phyloP scores from a whole-genome alignment of 2,888 invertebrate species.

The Tipula vernalis region DNA sequence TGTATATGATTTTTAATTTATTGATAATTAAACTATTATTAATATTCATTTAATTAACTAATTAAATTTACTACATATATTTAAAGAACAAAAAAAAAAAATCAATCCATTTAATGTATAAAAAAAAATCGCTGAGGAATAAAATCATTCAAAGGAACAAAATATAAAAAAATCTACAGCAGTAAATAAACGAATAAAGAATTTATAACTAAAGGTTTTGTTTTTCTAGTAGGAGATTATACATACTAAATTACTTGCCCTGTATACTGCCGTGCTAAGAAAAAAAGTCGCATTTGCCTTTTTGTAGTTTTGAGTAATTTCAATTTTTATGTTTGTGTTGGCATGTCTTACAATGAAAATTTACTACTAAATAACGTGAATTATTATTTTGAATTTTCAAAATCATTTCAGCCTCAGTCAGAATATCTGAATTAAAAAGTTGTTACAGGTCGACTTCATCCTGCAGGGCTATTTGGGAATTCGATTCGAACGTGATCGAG shows the following conservation, averaged over 20 bases:
- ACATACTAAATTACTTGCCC: background rate
- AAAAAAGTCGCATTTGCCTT: too few species aligned
- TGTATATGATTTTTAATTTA: background rate
- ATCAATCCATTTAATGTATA: background rate
- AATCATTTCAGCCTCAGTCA: too few species aligned
- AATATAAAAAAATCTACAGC: background rate
- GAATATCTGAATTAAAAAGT: too few species aligned
- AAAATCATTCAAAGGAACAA: background rate
- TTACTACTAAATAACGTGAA: too few species aligned
- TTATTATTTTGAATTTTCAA: too few species aligned
- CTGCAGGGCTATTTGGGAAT: too few species aligned
- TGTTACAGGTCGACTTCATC: too few species aligned
- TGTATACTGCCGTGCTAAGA: too few species aligned
- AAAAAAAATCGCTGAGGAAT: background rate
- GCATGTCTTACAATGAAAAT: too few species aligned
- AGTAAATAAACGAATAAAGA: constrained; percentile 1
- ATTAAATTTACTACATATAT: background rate
- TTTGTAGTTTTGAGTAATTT: too few species aligned
- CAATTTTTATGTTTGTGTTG: too few species aligned
- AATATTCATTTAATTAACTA: constrained; percentile 4
- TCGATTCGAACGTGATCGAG: too few species aligned
- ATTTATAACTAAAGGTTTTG: background rate
- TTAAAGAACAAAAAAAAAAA: background rate
- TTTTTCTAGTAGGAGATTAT: background rate
- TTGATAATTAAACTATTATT: background rate